Base-by-base conservation (phyloP, 2,113 vertebrate species). In the Leuciscus idus region DNA sequence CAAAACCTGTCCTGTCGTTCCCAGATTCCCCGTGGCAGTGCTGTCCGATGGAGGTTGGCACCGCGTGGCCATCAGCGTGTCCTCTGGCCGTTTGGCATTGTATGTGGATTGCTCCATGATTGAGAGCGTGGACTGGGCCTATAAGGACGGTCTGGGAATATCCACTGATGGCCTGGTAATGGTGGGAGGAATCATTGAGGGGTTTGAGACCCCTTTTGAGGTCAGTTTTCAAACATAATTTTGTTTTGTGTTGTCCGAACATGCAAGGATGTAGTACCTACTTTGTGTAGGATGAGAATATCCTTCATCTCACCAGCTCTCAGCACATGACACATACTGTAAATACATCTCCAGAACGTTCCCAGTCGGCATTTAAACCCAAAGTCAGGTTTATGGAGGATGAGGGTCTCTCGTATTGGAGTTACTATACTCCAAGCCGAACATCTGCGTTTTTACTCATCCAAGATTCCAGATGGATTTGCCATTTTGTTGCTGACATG, bases 81-180 rank as follows among this genome's bases (percentile, higher is more conserved):
- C 96, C 23, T 26, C 89, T 36, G 90, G 93, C 72, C 92, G 90
- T 7, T 85, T 98, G 89, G 93, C 91, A 0, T 23, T 98, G 85
- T 95, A 96, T 0, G 94, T 97, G 91, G 96, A 98, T 94, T 98
- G 97, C 39, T 86, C 91, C 26, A 93, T 96, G 93, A 90, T 96
- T 89, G 96, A 97, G 90, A 95, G 92, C 0, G 94, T 96, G 57
- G 94, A 93, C 88, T 98, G 97, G 97, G 88, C 93, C n/a, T 93
- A 95, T 64, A 91, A 92, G 0, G 95, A 96, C 0, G 88, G 86
- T 46, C 90, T 96, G 91, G 94, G 91, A 28, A 92, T 97, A 88
- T 83, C 85, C 86, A 92, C 92, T 0, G 95, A 97, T 0, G 96
- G 96, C 5, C 94, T 97, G 36, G 64, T 97, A 61, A 89, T 98